phyloP scores from a whole-genome alignment of 2,797 vertebrate species.

The Lophotriccus pileatus region DNA sequence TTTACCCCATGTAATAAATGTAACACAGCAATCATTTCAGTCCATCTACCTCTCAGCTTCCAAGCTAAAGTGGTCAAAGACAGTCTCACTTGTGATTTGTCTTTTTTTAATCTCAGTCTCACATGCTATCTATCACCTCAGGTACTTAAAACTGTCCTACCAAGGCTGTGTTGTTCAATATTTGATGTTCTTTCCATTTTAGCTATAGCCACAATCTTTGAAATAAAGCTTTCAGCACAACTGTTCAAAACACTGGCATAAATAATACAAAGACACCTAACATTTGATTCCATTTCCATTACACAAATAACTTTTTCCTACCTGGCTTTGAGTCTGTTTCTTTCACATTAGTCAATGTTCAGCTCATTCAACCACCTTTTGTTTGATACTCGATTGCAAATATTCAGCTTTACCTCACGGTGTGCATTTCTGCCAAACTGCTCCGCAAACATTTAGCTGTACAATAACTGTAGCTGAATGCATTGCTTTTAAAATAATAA shows the following conservation, averaged over 20 bases:
- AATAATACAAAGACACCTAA: constrained; percentile 57
- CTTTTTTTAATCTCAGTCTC: constrained; percentile 8
- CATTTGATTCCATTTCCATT: not conserved
- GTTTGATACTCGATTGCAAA: not conserved
- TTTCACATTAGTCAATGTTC: not conserved
- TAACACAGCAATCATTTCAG: not conserved
- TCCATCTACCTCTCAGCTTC: not conserved
- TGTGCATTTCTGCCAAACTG: not conserved
- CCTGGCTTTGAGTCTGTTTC: not conserved
- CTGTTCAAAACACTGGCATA: constrained; percentile 27
- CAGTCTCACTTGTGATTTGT: not conserved
- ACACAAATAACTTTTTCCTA: not conserved
- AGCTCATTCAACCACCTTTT: constrained; percentile 1
- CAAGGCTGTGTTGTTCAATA: constrained; percentile 47
- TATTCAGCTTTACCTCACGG: not conserved
- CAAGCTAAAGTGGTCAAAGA: not conserved
- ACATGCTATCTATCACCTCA: constrained; percentile 25
- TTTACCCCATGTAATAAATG: not conserved
- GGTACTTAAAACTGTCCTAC: constrained; percentile 26
- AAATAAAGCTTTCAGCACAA: constrained; percentile 59
- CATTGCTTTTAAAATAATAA: constrained; percentile 50
- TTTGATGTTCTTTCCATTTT: constrained; percentile 63
- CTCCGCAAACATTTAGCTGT: constrained; percentile 27
- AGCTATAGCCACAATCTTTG: not conserved
- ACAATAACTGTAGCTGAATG: not conserved